phyloP scores from a whole-genome alignment of 2,888 invertebrate genomes.

The Chrysodeixis includens region DNA sequence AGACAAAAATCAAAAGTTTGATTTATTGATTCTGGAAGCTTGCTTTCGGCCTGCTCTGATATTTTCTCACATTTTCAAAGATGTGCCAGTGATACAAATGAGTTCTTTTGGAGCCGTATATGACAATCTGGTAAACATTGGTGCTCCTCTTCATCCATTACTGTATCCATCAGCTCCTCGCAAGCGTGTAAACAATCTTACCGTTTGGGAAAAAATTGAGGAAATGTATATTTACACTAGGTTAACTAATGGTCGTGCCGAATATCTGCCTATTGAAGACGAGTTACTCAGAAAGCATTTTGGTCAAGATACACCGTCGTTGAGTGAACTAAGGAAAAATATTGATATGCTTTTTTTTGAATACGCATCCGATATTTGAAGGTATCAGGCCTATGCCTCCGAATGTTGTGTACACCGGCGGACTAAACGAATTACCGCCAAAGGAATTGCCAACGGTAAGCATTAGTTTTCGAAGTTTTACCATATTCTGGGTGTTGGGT shows the following conservation, averaged over 20 bases:
- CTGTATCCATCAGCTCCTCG: constrained; percentile 18
- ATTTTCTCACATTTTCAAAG: constrained; percentile 49
- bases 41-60: constrained; percentile 32
- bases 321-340: constrained; percentile 56
- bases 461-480: constrained; percentile 34
- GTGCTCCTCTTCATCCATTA: constrained; percentile 35
- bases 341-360: constrained; percentile 76
- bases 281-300: constrained; percentile 25
- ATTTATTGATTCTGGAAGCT: constrained; percentile 54
- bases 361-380: constrained; percentile 73
- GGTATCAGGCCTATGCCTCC: constrained; percentile 75
- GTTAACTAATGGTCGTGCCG: not conserved
- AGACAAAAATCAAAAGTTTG: constrained; percentile 48
- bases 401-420: constrained; percentile 73
- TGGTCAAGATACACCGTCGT: constrained; percentile 43
- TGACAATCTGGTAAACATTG: constrained; percentile 23
- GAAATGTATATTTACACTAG: constrained; percentile 29
- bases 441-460: constrained; percentile 72
- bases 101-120: constrained; percentile 36
- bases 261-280: constrained; percentile 2
- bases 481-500: not conserved
- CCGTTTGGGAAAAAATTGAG: constrained; percentile 48
- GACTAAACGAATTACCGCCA: constrained; percentile 69
- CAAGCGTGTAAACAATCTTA: constrained; percentile 27
- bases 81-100: constrained; percentile 57